Conservation (phyloP, 2,888 invertebrate species). For the Oasisia sp. region DNA sequence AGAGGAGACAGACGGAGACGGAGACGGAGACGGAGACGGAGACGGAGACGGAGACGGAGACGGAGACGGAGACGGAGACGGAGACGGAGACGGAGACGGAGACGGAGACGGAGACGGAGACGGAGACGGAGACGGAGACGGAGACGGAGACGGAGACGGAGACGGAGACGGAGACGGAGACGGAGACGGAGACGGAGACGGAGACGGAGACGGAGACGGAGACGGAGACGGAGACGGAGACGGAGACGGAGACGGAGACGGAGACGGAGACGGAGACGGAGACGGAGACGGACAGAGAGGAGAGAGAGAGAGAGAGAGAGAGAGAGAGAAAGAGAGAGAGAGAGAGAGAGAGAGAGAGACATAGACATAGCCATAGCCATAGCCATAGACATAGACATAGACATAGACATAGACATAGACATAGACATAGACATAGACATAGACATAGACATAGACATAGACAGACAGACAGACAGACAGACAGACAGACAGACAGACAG, state of each 20-base stretch:
- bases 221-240: not conserved
- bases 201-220: too few relatives aligned
- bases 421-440: too few relatives aligned
- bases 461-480: not conserved
- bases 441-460: too few relatives aligned
- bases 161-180: slow-evolving; percentile 29
- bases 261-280: too few relatives aligned
- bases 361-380: too few relatives aligned
- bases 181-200: slow-evolving; percentile 22
- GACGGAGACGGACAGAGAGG: too few relatives aligned
- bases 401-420: not conserved
- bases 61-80: not conserved
- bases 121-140: slow-evolving; percentile 1
- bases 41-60: not conserved
- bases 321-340: slow-evolving; percentile 28
- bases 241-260: not conserved
- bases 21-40: too few relatives aligned
- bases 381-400: too few relatives aligned
- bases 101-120: too few relatives aligned
- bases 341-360: slow-evolving; percentile 32
- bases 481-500: slow-evolving; percentile 30
- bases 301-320: slow-evolving; percentile 21
- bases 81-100: too few relatives aligned
- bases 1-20: too few relatives aligned
- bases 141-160: slow-evolving; percentile 24